Base-by-base conservation (phyloP, 2,797 vertebrate genomes). In the Paratrypauchen microcephalus region DNA sequence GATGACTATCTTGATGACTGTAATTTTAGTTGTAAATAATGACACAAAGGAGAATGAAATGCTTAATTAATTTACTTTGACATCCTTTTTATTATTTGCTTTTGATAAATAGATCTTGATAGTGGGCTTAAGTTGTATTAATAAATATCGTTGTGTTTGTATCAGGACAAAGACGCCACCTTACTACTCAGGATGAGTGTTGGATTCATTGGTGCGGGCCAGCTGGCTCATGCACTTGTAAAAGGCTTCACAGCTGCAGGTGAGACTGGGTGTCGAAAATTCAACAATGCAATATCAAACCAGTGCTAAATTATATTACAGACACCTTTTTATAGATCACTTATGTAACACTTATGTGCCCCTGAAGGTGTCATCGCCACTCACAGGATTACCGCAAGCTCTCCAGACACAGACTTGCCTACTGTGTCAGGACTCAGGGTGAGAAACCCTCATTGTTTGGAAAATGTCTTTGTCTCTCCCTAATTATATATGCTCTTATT, bases 331-430 rank as follows among this genome's bases (percentile, higher is more conserved):
- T 60, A 0, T 52, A 62, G 7, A 30, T 55, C 9, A 23, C 4
- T 55, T 36, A n/a, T 30, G 58, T 60, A 32, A 32, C 30, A 63
- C 28, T 56, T 67, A 47, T 68, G 36, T 68, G 2, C 66, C 19
- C 65, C 30, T 32, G 9, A 55, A 89, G 96, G 97, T 78, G 87
- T 98, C 68, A 90, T 98, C 70, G 94, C 95, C 0, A 91, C 95
- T 19, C 93, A 97, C 75, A 95, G 95, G 88, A 97, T 98, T 71
- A 97, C 94, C 39, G 96, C 96, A 78, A 98, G 97, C 81, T 96
- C 95, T 24, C 96, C 96, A 39, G 95, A 97, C 77, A 94, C 94
- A 28, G 95, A 96, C 62, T 91, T 96, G 64, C 95, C 95, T 64
- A 97, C 95, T 0, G 96, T 97, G 65, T 76, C 92, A 0, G 89